Conservation (phyloP, 2,797 vertebrate species). For the Pangasius macronema region DNA sequence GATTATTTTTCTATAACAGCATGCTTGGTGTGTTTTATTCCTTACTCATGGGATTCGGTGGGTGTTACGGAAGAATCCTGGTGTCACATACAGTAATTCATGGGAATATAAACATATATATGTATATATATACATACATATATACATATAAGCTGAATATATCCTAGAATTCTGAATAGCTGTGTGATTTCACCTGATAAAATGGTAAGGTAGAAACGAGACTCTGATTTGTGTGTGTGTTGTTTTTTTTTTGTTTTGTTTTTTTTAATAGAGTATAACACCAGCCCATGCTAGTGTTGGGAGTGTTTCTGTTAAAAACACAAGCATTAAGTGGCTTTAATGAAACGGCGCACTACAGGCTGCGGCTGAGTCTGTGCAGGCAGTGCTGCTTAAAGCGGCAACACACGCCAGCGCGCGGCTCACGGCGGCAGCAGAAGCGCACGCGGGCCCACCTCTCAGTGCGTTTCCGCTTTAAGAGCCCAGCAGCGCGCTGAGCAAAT, state of each 20-base stretch:
- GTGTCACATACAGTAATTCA: background rate
- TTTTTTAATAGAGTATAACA: background rate
- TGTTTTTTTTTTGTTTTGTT: no score
- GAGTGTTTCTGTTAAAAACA: background rate
- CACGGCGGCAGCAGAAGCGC: background rate
- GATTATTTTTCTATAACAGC: background rate
- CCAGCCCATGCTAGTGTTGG: background rate
- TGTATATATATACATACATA: background rate
- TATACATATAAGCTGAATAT: background rate
- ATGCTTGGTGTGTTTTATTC: background rate
- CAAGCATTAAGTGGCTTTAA: background rate
- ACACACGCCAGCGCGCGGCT: fast-evolving
- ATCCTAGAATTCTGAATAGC: background rate
- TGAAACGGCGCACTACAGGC: background rate
- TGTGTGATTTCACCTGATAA: background rate
- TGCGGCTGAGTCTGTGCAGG: background rate
- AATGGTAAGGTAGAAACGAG: background rate
- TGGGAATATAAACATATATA: background rate
- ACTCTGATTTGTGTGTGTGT: no score
- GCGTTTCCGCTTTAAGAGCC: conserved; percentile 25
- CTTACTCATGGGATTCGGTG: background rate
- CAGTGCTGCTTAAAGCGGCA: background rate
- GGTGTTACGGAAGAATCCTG: no score
- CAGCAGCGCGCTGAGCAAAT: conserved; percentile 36
- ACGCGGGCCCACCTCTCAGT: background rate